These are phyloP conservation scores for Prosapia bicincta DNA, from an alignment of 2,888 invertebrate genomes.

Conservation along the genomic window DNA sequence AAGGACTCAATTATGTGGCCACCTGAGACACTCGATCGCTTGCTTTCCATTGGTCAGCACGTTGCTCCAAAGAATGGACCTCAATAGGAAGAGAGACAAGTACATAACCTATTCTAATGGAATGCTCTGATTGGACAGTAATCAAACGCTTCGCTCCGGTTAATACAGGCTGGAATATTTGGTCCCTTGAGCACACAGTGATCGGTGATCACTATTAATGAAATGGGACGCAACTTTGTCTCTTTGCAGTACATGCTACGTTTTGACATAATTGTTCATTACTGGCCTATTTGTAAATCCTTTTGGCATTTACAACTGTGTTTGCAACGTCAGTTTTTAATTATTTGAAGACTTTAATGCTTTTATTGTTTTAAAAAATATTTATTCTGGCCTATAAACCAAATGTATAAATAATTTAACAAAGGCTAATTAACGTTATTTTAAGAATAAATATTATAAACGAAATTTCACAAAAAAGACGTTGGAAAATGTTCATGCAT, in stretches of 20 bases:
- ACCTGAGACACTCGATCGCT: neutral
- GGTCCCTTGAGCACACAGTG: neutral
- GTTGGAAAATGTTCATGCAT: no score
- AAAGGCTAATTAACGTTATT: no score
- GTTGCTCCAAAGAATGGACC: neutral
- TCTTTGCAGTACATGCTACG: no score
- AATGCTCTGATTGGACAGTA: neutral
- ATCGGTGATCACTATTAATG: neutral
- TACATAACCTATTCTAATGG: constrained; percentile 3
- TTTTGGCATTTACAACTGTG: no score
- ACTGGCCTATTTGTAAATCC: no score
- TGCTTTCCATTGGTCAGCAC: neutral
- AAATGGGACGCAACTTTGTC: neutral
- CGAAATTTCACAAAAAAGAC: no score
- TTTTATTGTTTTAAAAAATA: no score
- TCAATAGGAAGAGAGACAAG: neutral
- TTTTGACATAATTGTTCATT: neutral
- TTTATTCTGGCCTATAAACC: no score
- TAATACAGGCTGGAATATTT: neutral
- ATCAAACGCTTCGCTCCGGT: neutral
- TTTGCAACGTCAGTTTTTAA: no score
- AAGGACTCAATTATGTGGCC: neutral
- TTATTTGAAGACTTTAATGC: no score
- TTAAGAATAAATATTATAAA: no score
- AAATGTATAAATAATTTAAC: no score